Evolutionary conservation across 2,888 invertebrate species (phyloP), one percentile per base, ranked within the genome.

Genomic region (Eurytoma californica): DNA sequence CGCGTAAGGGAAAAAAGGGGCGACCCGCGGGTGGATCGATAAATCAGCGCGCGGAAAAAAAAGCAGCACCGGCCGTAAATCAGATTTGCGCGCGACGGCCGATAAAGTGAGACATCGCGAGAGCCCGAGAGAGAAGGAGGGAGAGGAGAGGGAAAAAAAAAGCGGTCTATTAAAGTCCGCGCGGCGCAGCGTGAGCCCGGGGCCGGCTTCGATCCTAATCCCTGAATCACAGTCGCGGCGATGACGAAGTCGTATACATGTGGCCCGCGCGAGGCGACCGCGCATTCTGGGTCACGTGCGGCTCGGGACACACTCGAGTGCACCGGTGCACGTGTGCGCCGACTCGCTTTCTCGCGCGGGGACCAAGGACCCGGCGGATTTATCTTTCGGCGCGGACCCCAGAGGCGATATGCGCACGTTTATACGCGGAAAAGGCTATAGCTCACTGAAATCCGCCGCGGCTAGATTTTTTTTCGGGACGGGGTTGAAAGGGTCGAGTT

Each of bases 271-370:
- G 70, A 69, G 80, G 82, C 39, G 7, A 39, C 28, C 28, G 47
- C 55, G 63, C 65, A 83, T 83, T 86, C 85, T 86, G 84, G 86
- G 86, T 86, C 86, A 85, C 82, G 76, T 73, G 68, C 65, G 72
- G 30, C 47, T 72, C 49, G 70, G 53, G 57, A 30, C 55, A 70
- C 72, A 57, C 63, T 60, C 57, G 57, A 58, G 49, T 57, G 49
- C 73, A 49, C 70, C 30, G n/a, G 14, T 16, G 5, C 24, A 39
- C 16, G 18, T 20, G 60, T 60, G 28, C 30, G n/a, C 30, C 61
- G 30, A 39, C n/a, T 30, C 9, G 28, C 39, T 61, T 30, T 16
- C 61, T 60, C 28, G 24, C 24, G 24, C 24, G 28, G 60, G 28
- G 60, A 18, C 7, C 60, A 60, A 28, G 24, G 28, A 24, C 24